Evolutionary conservation across 2,888 invertebrate species (phyloP).

Genomic region (Mesodorylaimus sp.): DNA sequence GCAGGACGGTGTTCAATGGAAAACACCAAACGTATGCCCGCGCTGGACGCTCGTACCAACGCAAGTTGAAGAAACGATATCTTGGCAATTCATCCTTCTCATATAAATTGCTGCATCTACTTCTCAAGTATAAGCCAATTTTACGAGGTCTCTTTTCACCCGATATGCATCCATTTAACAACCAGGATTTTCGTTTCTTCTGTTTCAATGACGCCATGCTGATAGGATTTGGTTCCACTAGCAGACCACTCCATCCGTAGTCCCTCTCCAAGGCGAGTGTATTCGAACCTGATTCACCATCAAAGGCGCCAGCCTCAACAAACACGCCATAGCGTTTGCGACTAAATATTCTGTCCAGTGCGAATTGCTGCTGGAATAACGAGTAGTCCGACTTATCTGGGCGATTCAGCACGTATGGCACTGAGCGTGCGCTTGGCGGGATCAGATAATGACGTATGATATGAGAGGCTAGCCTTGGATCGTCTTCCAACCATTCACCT

Average conservation of each 20-base stretch:
- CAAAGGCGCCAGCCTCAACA: conserved; percentile 12
- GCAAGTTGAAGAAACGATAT: neutral
- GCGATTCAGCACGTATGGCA: too few relatives aligned
- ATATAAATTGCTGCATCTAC: neutral
- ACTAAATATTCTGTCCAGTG: too few relatives aligned
- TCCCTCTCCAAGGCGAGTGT: conserved; percentile 9
- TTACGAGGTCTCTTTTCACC: neutral
- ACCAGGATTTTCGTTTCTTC: conserved; percentile 10
- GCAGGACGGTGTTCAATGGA: neutral
- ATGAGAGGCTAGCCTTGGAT: conserved; percentile 3
- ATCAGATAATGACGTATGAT: neutral
- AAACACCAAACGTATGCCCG: conserved; percentile 1
- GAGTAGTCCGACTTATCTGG: too few relatives aligned
- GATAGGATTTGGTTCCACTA: conserved; percentile 10
- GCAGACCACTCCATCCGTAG: conserved; percentile 11
- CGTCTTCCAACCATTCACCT: conserved; percentile 2
- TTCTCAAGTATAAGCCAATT: conserved; percentile 10
- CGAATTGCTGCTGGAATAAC: too few relatives aligned
- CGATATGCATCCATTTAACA: conserved; percentile 7
- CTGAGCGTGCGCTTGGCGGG: too few relatives aligned
- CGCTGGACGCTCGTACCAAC: conserved; percentile 4
- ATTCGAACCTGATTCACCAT: conserved; percentile 13
- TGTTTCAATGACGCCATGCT: conserved; percentile 5
- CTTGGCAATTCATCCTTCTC: neutral
- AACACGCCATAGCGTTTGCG: conserved; percentile 8